Percentiles rank a stretch among this genome's conserved stretches.
phyloP scores from a whole-genome alignment of 2,113 vertebrate species.

The Sinocyclocheilus anshuiensis region DNA sequence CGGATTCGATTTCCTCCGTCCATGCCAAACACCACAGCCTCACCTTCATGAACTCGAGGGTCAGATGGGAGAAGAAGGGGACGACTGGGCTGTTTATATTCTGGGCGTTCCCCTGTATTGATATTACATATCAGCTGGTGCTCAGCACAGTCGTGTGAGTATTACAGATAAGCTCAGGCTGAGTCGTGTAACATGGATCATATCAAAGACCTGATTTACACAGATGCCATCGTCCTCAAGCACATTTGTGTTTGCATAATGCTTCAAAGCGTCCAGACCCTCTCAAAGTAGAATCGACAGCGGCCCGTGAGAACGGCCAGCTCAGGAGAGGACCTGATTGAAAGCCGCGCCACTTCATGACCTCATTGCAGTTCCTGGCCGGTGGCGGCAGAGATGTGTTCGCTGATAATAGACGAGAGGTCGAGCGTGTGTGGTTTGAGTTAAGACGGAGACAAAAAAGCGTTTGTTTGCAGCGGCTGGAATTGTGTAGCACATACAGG shows the following conservation, averaged over 20 bases:
- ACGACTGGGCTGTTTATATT: conserved; percentile 65
- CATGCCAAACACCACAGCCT: conserved; percentile 75
- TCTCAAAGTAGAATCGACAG: conserved; percentile 34
- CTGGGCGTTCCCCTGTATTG: conserved; percentile 68
- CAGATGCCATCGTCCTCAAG: conserved; percentile 54
- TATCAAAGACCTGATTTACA: conserved; percentile 56
- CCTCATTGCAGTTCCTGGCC: conserved; percentile 46
- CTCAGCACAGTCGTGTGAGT: conserved; percentile 57
- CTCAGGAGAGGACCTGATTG: conserved; percentile 41
- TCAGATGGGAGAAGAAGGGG: conserved; percentile 52
- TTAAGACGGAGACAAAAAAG: conserved; percentile 39
- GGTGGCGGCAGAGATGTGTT: conserved; percentile 33
- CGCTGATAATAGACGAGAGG: conserved; percentile 29
- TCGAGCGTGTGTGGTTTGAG: conserved; percentile 57
- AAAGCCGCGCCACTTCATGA: conserved; percentile 50
- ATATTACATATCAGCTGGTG: conserved; percentile 60
- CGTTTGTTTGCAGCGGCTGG: conserved; percentile 21
- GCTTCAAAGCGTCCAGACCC: conserved; percentile 46
- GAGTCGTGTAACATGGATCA: conserved; percentile 59
- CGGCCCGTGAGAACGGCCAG: conserved; percentile 44
- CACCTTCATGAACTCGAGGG: conserved; percentile 65
- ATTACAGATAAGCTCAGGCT: conserved; percentile 62
- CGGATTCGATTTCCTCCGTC: conserved; percentile 68
- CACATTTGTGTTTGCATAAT: conserved; percentile 51
- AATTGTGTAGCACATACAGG: neutral